Evolutionary conservation across 2,888 invertebrate species (phyloP), one percentile per base, ranked within the genome.

Genomic region (Agrochola lychnidis): DNA sequence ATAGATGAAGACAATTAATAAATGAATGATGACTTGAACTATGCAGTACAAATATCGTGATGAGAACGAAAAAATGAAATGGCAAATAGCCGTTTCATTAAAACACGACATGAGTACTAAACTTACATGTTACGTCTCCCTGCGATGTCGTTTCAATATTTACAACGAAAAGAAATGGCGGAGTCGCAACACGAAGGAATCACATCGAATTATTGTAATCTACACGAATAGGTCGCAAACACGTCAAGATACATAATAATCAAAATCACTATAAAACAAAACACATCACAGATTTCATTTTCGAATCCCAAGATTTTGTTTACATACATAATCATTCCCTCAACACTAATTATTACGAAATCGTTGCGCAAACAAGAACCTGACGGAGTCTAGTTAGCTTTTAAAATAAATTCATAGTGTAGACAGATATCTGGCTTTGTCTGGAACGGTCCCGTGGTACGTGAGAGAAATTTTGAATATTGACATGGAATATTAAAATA

Each of bases 171-270:
- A 76, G 56, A 73, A 64, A 79, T 78, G 87, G 83, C 89, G 91
- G 90, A 90, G 88, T 89, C 92, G 90, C 88, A 89, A 90, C 92
- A 87, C 85, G 82, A 84, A 89, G 86, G 90, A 85, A 79, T 79
- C 75, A 94, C 92, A 92, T 90, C 86, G 85, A 93, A 88, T 89
- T 90, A 90, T 87, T 90, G 88, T 88, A 90, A 91, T 91, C 92
- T 90, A 93, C 92, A 92, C 91, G 90, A 78, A 92, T 91, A 93
- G 96, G 96, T 95, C 94, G 96, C 96, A 96, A 96, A 96, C 95
- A 95, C 95, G 94, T 93, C 93, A 94, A 94, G 95, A 93, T 30
- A n/a, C 16, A 1, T 19, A 48, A 14, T 14, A 45, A 42, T 45
- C 14, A 6, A 22, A 57, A 36, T 45, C 40, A 61, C 7, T 30